Evolutionary conservation across 1,140 invertebrate species (phyloP), one percentile per base, ranked within the genome.

Genomic region (Eumaeus atala): DNA sequence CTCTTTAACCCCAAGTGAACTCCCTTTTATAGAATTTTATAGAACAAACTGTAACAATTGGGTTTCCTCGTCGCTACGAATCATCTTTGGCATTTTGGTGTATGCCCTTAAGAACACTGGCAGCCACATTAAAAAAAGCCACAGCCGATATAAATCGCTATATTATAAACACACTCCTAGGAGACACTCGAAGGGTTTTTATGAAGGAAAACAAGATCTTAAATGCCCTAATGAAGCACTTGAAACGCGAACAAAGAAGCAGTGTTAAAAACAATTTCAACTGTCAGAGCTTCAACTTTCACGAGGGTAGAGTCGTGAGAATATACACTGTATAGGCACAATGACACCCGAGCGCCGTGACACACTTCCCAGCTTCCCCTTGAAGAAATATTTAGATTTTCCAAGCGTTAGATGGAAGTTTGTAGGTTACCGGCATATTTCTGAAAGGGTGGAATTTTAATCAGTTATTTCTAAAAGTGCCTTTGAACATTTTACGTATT

Each of bases 271-370:
- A 44, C 40, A 16, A 44, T 16, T 44, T 44, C 40, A 44, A 44
- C 40, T 17, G 16, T 16, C 40, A 44, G 12, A 28, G 21, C 16
- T 44, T 44, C 12, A 44, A 44, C 40, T 44, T 44, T 44, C 40
- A 16, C 16, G 40, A 44, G 40, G 40, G 16, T 7, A 28, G 40
- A 9, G 40, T 44, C 40, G 40, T 44, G 40, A 16, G 40, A 44
- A 44, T 44, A 44, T 44, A 16, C 40, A 14, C 6, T 6, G 14
- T 14, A 40, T 14, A 44, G 8, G 40, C 40, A 44, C 40, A 44
- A 44, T 16, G 51, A 53, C 51, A 53, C 51, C 16, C 38, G 12
- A 53, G 51, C 42, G 51, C 21, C 42, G 28, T 53, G 51, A 53
- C 51, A 53, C 38, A 53, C 51, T 53, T 53, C 44, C 14, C 12